Conservation (phyloP, 2,113 vertebrate genomes). For the Myiozetetes cayanensis region DNA sequence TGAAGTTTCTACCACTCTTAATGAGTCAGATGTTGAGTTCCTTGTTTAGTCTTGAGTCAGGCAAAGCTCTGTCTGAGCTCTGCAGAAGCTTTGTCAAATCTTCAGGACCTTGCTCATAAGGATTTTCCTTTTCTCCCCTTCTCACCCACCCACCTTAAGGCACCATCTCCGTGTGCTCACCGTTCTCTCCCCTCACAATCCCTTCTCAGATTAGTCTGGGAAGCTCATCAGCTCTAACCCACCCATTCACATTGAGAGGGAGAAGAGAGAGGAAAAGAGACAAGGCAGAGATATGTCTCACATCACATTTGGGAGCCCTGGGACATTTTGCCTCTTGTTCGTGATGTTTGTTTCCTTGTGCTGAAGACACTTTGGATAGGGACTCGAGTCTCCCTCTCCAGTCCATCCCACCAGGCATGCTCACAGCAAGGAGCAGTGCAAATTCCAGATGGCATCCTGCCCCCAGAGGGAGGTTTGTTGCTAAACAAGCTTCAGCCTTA, state of each 20-base stretch:
- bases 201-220: background rate
- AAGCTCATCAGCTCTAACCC: background rate
- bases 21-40: background rate
- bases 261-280: background rate
- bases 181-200: background rate
- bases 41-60: background rate
- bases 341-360: background rate
- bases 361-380: background rate
- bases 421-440: background rate
- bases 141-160: background rate
- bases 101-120: background rate
- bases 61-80: background rate
- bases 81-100: background rate
- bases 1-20: background rate
- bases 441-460: background rate
- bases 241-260: rapidly evolving
- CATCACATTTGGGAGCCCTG: background rate
- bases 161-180: rapidly evolving
- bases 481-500: background rate
- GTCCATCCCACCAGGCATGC: background rate
- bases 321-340: background rate
- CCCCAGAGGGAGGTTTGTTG: background rate
- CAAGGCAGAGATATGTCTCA: background rate
- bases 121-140: background rate
- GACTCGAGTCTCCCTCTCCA: rapidly evolving